These are phyloP conservation scores for Dasyurus viverrinus DNA, from an alignment of 2,113 vertebrate genomes.

Conservation along the genomic window DNA sequence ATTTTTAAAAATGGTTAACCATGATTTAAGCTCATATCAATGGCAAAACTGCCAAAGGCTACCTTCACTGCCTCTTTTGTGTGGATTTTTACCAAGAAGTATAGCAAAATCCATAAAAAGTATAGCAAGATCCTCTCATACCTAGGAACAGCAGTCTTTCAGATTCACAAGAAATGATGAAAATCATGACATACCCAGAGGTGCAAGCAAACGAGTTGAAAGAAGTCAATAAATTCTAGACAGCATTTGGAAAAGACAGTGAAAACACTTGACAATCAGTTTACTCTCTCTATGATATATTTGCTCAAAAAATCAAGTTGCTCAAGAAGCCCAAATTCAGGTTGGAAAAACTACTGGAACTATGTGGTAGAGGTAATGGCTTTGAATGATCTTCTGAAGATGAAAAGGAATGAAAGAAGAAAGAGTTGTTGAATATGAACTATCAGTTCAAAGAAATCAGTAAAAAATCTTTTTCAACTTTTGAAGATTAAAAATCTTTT, in stretches of 20 bases:
- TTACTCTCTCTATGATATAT: slow-evolving; percentile 89
- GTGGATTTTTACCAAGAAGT: slow-evolving; percentile 89
- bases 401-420: not conserved
- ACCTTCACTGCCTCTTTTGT: slow-evolving; percentile 89
- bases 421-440: not conserved
- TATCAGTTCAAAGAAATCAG: not conserved
- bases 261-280: slow-evolving; percentile 91
- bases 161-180: slow-evolving; percentile 91
- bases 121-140: slow-evolving; percentile 89
- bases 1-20: slow-evolving; percentile 94
- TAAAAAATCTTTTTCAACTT: not conserved
- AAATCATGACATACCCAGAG: slow-evolving; percentile 88
- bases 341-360: not conserved
- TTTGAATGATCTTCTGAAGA: not conserved
- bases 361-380: not conserved
- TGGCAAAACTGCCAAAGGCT: slow-evolving; percentile 88
- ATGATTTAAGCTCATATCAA: slow-evolving; percentile 90
- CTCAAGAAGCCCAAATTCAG: slow-evolving; percentile 77
- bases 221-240: slow-evolving; percentile 86
- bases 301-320: slow-evolving; percentile 91
- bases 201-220: slow-evolving; percentile 90
- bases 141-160: slow-evolving; percentile 84
- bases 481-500: not conserved
- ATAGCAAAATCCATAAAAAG: slow-evolving; percentile 89
- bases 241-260: slow-evolving; percentile 89